Percentiles rank a stretch among this genome's conserved stretches.
phyloP scores from a whole-genome alignment of 1,140 invertebrate species.

The Berghia stephanieae region DNA sequence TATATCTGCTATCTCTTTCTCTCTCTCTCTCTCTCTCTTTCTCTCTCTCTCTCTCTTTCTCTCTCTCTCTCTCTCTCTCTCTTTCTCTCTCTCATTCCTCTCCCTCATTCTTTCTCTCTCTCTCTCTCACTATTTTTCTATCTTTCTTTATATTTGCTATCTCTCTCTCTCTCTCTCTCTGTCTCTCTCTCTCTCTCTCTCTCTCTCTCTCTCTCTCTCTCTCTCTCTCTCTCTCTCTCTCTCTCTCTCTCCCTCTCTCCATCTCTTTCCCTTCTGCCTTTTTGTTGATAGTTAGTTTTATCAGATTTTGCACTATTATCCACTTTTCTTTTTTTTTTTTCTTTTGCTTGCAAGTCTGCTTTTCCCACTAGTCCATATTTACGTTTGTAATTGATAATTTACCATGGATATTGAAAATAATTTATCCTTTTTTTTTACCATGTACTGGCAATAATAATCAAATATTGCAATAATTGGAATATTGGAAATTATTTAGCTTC shows the following conservation, averaged over 20 bases:
- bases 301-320: neutral
- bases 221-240: constrained; percentile 16
- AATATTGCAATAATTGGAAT: too few species aligned
- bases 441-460: neutral
- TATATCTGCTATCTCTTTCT: too few species aligned
- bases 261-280: neutral
- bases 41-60: constrained; percentile 5
- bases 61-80: neutral
- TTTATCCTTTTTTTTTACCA: neutral
- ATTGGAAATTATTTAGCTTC: too few species aligned
- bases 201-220: constrained; percentile 22
- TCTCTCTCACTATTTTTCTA: neutral
- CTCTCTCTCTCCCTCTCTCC: neutral
- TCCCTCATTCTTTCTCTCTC: neutral
- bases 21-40: neutral
- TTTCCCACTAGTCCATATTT: neutral
- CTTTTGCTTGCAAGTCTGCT: neutral
- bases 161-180: neutral
- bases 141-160: neutral
- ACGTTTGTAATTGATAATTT: neutral
- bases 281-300: neutral
- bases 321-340: neutral
- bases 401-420: neutral
- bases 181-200: constrained; percentile 2
- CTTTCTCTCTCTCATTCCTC: neutral